Conservation (phyloP, 1,140 invertebrate species). For the Anthonomus grandis region DNA sequence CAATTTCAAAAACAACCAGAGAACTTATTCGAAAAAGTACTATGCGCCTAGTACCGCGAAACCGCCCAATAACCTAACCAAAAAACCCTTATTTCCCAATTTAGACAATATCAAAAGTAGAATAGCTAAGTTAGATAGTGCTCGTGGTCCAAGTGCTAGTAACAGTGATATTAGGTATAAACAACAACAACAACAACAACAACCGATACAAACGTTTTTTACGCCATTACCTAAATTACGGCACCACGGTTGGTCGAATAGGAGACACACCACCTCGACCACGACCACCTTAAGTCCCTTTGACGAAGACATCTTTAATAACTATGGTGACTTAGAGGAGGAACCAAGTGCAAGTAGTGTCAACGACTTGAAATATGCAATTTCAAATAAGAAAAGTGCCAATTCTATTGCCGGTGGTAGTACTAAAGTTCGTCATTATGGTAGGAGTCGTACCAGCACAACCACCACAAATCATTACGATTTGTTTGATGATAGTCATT, state of each 20-base stretch:
- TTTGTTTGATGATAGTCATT: too few relatives aligned
- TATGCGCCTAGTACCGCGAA: conserved; percentile 10
- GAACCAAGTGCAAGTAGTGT: conserved; percentile 8
- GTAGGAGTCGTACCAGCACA: too few relatives aligned
- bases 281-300: conserved; percentile 14
- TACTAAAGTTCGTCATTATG: too few relatives aligned
- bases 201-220: too few relatives aligned
- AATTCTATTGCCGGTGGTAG: too few relatives aligned
- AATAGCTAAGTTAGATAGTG: conserved; percentile 12
- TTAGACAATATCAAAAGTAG: conserved; percentile 10
- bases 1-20: conserved; percentile 9
- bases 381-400: too few relatives aligned
- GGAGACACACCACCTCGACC: conserved; percentile 2
- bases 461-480: too few relatives aligned
- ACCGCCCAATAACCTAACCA: conserved; percentile 11
- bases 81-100: conserved; percentile 18
- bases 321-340: conserved; percentile 15
- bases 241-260: conserved; percentile 20
- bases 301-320: conserved; percentile 21
- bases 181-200: too few relatives aligned
- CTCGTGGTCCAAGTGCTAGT: not conserved
- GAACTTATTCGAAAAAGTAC: conserved; percentile 21
- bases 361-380: too few relatives aligned
- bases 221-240: too few relatives aligned
- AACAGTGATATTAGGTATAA: conserved; percentile 18